phyloP scores from a whole-genome alignment of 1,140 invertebrate genomes.

The Physella acuta region DNA sequence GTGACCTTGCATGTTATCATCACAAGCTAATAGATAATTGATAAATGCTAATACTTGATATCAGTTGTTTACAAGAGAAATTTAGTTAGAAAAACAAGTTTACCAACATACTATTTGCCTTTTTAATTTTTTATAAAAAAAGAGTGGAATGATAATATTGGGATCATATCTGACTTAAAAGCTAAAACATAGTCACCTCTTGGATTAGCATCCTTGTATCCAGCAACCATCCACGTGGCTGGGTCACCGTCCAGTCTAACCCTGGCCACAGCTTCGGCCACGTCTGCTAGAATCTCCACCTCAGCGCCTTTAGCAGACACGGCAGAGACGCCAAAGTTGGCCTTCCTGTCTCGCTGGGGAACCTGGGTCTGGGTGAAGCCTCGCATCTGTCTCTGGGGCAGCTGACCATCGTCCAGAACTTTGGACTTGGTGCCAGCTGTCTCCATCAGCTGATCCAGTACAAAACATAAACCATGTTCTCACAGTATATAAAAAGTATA shows the following conservation, averaged over 20 bases:
- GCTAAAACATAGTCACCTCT: constrained; percentile 39
- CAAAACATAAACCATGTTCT: neutral
- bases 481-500: neutral
- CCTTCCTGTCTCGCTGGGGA: constrained; percentile 30
- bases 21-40: too few species aligned
- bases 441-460: constrained; percentile 36
- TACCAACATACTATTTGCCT: too few species aligned
- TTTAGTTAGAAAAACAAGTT: too few species aligned
- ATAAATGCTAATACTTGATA: too few species aligned
- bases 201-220: constrained; percentile 45
- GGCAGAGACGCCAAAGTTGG: constrained; percentile 29
- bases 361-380: constrained; percentile 49
- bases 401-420: constrained; percentile 39
- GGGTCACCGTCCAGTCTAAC: constrained; percentile 36
- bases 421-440: constrained; percentile 47
- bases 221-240: constrained; percentile 41
- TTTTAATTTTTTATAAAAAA: too few species aligned
- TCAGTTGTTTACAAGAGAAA: too few species aligned
- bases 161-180: too few species aligned
- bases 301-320: constrained; percentile 34
- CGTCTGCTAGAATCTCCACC: constrained; percentile 39
- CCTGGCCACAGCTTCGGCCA: constrained; percentile 38
- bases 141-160: too few species aligned
- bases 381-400: constrained; percentile 41
- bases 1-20: too few species aligned